Percentiles rank a stretch among this genome's conserved stretches.
phyloP scores from a whole-genome alignment of 2,888 invertebrate genomes.

The Trachelus stipa region DNA sequence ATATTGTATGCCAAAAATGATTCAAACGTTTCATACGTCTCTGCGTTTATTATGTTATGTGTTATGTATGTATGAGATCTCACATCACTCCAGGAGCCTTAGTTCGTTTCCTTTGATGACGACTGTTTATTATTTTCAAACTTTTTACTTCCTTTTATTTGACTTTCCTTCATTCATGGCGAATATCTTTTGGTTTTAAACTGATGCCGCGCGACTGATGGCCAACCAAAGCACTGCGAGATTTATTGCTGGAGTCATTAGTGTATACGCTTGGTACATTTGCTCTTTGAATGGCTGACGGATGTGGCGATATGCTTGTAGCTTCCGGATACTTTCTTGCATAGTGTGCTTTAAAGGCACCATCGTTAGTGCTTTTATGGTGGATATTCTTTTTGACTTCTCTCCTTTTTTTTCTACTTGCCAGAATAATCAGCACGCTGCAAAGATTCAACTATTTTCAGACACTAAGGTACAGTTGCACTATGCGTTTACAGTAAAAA shows the following conservation, averaged over 20 bases:
- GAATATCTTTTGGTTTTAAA: not conserved
- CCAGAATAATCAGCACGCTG: not conserved
- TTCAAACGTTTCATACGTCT: not conserved
- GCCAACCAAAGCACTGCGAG: not conserved
- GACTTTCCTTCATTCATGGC: not conserved
- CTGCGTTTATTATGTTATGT: not conserved
- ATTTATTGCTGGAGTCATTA: not conserved
- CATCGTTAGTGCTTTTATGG: not conserved
- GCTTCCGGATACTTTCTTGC: not conserved
- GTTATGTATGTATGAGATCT: not conserved
- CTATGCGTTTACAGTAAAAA: not conserved
- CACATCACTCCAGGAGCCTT: not conserved
- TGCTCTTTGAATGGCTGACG: not conserved
- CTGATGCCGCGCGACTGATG: not conserved
- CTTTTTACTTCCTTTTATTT: not conserved
- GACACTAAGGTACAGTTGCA: slow-evolving; percentile 1
- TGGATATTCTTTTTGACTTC: not conserved
- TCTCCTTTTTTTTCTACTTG: not conserved
- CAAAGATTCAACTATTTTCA: not conserved
- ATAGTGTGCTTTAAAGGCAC: not conserved
- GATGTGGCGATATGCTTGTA: not conserved
- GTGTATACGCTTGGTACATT: not conserved
- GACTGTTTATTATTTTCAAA: not conserved
- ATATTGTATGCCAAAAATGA: not conserved
- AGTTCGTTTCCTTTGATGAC: not conserved